phyloP scores from a whole-genome alignment of 2,797 vertebrate genomes.

The Selene dorsalis region DNA sequence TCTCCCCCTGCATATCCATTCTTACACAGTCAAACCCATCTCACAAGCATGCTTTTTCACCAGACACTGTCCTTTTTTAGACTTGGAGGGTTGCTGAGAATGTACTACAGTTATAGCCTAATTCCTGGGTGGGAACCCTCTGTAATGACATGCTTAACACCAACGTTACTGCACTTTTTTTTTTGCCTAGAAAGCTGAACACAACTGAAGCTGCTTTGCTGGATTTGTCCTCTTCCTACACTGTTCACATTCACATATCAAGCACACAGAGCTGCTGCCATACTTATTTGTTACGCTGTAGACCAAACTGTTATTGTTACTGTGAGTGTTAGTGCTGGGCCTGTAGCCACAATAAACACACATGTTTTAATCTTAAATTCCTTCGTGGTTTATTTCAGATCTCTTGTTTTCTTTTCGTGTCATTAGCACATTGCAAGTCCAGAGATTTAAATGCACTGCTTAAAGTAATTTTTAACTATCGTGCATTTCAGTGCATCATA shows the following conservation, averaged over 20 bases:
- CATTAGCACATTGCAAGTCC: not conserved
- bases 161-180: not conserved
- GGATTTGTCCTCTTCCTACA: not conserved
- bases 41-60: conserved; percentile 28
- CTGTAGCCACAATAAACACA: conserved; percentile 14
- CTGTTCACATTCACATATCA: conserved; percentile 5
- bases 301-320: conserved; percentile 17
- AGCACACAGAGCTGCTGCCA: conserved; percentile 1
- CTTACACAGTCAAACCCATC: not conserved
- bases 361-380: conserved; percentile 3
- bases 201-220: not conserved
- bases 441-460: not conserved
- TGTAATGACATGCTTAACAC: conserved; percentile 35
- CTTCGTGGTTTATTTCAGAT: not conserved
- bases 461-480: not conserved
- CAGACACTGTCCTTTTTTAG: conserved; percentile 22
- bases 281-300: not conserved
- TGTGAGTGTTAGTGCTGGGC: not conserved
- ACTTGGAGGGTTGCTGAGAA: conserved; percentile 7
- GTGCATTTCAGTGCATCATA: not conserved
- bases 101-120: conserved; percentile 26
- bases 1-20: not conserved
- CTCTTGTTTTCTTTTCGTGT: not conserved
- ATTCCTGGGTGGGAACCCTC: conserved; percentile 55
- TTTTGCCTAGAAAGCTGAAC: conserved; percentile 22